Base-by-base conservation (phyloP, 2,888 invertebrate species). In the Plebejus melissa region DNA sequence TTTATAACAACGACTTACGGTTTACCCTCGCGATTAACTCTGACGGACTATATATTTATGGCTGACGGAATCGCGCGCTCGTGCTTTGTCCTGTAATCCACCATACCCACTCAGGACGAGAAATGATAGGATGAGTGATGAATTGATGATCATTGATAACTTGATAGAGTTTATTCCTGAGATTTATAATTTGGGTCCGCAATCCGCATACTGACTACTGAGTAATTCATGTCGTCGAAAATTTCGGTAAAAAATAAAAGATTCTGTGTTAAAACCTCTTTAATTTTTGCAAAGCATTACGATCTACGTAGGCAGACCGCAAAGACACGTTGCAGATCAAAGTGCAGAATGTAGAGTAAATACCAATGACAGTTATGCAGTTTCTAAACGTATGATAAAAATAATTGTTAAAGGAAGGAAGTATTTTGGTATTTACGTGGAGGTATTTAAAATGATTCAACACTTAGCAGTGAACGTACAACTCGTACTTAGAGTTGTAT, bases 11-110 rank as follows among this genome's bases (percentile, higher is more conserved):
- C 4, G 54, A 16, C 16, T 16, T 54, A 54, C 0, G 54, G 54
- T 4, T 16, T 4, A 16, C 16, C 16, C 11, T 54, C 54, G 13
- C 3, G 13, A 54, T 5, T 16, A 1, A 54, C 50, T 50, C 16
- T 54, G 54, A 16, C 54, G 16, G 3, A 13, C 16, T 4, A 16
- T 54, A 28, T 60, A 60, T 28, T 60, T 22, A 60, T 38, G 36
- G 38, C 41, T 70, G 38, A 70, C 70, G 38, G 28, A 60, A 28
- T 7, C 22, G 28, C 9, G 28, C 9, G 28, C 60, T 60, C 28
- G 60, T 60, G 60, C 60, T 60, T 60, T 60, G 60, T 22, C 60
- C 60, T 60, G 28, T 60, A 58, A 60, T 54, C 13, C 50, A 16
- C 50, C 50, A 54, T 54, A 16, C 16, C 50, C 50, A 54, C 50